phyloP scores from a whole-genome alignment of 2,113 vertebrate species.

The Scophthalmus maximus region DNA sequence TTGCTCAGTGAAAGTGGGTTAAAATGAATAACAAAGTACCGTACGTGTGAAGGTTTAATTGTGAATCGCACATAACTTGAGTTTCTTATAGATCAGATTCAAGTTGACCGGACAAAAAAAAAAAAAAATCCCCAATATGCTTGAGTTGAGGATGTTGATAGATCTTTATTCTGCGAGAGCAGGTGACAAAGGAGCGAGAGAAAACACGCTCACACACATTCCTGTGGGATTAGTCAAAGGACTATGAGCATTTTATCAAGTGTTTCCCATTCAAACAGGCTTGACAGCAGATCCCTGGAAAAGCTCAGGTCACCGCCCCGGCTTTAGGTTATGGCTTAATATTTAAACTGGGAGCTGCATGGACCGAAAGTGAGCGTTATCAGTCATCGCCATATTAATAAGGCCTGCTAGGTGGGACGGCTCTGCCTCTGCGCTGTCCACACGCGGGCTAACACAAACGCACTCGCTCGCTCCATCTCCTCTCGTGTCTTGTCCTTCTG shows the following conservation, averaged over 20 bases:
- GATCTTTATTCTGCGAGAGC: neutral
- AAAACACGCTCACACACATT: slow-evolving; percentile 34
- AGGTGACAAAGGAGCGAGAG: slow-evolving; percentile 47
- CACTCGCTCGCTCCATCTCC: slow-evolving; percentile 48
- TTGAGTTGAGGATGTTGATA: slow-evolving; percentile 34
- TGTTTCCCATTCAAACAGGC: slow-evolving; percentile 67
- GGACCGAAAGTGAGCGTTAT: slow-evolving; percentile 87
- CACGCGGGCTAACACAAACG: slow-evolving; percentile 59
- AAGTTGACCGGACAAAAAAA: neutral
- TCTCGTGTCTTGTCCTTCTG: slow-evolving; percentile 56
- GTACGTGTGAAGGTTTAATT: neutral
- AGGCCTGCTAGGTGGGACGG: slow-evolving; percentile 84
- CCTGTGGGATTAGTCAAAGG: slow-evolving; percentile 67
- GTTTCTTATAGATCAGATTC: neutral
- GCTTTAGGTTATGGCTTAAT: slow-evolving; percentile 86
- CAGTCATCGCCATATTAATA: slow-evolving; percentile 89
- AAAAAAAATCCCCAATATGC: neutral
- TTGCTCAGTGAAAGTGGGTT: neutral
- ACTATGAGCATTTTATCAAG: slow-evolving; percentile 70
- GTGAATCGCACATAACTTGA: neutral
- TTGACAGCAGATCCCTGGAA: slow-evolving; percentile 63
- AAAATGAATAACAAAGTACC: neutral
- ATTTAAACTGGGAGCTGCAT: slow-evolving; percentile 91
- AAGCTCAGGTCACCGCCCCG: slow-evolving; percentile 62
- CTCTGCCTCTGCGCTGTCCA: slow-evolving; percentile 84